Evolutionary conservation across 2,888 invertebrate genomes (phyloP), one percentile per base, ranked within the genome.

Genomic region (Micropterix aruncella): DNA sequence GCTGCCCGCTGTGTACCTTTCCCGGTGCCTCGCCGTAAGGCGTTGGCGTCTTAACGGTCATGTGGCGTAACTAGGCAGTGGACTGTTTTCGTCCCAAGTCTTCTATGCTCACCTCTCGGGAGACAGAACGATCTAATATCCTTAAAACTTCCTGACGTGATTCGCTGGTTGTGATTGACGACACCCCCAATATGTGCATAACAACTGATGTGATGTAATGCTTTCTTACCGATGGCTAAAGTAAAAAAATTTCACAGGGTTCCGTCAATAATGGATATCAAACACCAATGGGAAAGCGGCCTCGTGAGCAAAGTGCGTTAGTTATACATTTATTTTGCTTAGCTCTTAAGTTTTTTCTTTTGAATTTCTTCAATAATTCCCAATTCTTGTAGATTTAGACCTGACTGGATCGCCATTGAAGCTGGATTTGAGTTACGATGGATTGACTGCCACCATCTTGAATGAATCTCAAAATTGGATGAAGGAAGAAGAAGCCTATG

Each of bases 321-420:
- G 27, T 7, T 27, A 27, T 27, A 27, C 12, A 27, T 27, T 27
- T 27, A 7, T 27, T 27, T 27, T 7, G 12, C 27, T 7, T 27
- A 27, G n/a, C n/a, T n/a, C 12, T 27, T 7, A 27, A 27, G 27
- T 12, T 7, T 27, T 27, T 27, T 27, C 12, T 27, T 5, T 5
- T 27, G 12, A 7, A 7, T 15, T 18, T 18, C 50, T 15, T 3
- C 44, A 2, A 41, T 16, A 37, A 43, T 43, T 16, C 19, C 38
- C 18, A 39, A 41, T 5, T 40, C 16, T 2, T 17, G 46, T 49
- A n/a, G 68, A 67, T 44, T 50, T 73, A 2, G 73, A 74, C 7
- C 52, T 73, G 2, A 74, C 73, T 2, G 74, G 74, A 2, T 73
- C 73, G 9, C 74, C 74, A 1, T 54, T 74, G 1, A 71, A 72